These are phyloP conservation scores for Narcine bancroftii DNA, from an alignment of 2,113 vertebrate genomes.

Conservation along the genomic window DNA sequence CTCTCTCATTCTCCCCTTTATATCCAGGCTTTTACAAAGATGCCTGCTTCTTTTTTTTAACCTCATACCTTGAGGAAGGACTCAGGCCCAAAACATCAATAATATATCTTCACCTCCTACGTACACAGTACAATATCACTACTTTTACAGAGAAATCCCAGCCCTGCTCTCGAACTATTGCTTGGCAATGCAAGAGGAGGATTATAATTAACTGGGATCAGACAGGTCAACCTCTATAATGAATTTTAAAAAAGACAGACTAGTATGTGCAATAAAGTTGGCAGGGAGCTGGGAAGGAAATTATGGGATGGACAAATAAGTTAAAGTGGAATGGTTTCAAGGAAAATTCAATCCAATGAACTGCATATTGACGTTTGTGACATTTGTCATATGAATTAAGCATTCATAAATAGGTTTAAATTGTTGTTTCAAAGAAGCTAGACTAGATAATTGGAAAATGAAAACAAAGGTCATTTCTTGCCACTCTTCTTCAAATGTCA, in stretches of 20 bases:
- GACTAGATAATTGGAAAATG: neutral
- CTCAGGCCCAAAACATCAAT: too few relatives aligned
- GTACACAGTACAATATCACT: too few relatives aligned
- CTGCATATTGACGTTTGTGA: neutral
- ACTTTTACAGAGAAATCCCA: too few relatives aligned
- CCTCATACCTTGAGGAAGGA: too few relatives aligned
- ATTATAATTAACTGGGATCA: neutral
- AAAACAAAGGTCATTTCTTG: constrained; percentile 5
- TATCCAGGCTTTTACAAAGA: too few relatives aligned
- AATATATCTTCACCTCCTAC: too few relatives aligned
- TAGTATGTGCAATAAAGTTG: neutral
- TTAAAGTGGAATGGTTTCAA: neutral
- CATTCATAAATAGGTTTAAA: constrained; percentile 11
- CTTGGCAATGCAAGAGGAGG: neutral
- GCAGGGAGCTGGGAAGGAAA: too few relatives aligned
- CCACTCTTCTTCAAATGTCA: neutral
- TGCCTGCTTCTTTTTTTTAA: too few relatives aligned
- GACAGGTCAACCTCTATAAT: neutral
- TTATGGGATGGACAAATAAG: neutral
- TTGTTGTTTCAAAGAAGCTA: neutral
- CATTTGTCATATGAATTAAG: neutral
- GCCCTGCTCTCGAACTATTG: neutral
- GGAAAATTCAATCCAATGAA: neutral
- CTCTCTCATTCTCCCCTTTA: too few relatives aligned
- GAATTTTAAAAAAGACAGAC: neutral